A percentile compares a stretch with the other conserved stretches of the same genome.
Conservation (phyloP, 2,797 vertebrate species). For the Sebastes minor region DNA sequence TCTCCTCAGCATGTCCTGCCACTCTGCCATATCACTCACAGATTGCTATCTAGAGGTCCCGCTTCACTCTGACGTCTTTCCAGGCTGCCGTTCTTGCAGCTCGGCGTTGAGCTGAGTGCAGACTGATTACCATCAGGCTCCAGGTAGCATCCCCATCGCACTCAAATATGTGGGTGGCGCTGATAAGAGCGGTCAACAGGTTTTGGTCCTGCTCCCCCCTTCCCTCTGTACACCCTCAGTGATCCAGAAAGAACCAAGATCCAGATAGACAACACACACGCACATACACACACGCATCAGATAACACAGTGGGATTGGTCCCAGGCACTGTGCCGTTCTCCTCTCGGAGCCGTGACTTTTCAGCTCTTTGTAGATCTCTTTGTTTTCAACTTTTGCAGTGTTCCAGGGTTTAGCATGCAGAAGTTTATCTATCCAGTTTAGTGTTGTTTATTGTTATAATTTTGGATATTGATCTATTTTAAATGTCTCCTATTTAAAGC, state of each 20-base stretch:
- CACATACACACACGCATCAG: conserved; percentile 52
- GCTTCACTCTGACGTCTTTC: conserved; percentile 51
- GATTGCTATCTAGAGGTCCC: conserved; percentile 52
- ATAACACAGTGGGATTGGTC: conserved; percentile 53
- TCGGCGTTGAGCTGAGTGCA: conserved; percentile 40
- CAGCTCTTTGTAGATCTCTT: neutral
- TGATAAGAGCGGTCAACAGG: conserved; percentile 70
- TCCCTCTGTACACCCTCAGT: conserved; percentile 57
- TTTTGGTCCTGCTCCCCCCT: conserved; percentile 23
- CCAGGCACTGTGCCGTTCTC: conserved; percentile 29
- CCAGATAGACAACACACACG: conserved; percentile 71
- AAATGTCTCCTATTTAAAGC: neutral
- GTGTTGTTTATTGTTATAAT: neutral
- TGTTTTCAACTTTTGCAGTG: conserved; percentile 22
- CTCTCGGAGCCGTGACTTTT: conserved; percentile 3
- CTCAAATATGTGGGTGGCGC: conserved; percentile 66
- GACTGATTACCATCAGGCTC: conserved; percentile 81
- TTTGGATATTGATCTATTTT: neutral
- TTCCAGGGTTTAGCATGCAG: neutral
- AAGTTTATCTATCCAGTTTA: neutral
- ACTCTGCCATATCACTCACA: conserved; percentile 46
- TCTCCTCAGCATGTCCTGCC: conserved; percentile 29
- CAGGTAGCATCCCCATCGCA: conserved; percentile 67
- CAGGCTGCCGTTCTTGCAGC: conserved; percentile 17
- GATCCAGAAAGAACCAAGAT: conserved; percentile 84